Base-by-base conservation (phyloP, 2,113 vertebrate genomes). In the Ramphastos sulfuratus region DNA sequence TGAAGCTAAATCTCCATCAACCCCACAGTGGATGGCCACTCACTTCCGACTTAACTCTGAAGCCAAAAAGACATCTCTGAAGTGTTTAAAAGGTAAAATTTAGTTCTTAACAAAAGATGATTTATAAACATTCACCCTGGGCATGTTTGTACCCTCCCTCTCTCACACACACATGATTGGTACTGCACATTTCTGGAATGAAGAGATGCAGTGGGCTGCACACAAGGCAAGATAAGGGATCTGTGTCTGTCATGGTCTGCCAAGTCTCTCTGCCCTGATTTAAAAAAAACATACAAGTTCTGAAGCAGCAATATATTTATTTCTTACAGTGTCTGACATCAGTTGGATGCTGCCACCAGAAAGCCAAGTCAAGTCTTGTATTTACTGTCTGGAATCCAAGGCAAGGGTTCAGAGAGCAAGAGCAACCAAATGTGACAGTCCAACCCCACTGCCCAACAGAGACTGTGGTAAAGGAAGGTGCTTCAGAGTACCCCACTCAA, bases 151-250 rank as follows among this genome's bases (percentile, higher is more conserved):
- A 71, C 14, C 42, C 54, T 92, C 37, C 46, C 65, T 55, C 82
- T 64, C 50, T 66, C 16, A 15, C 46, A 19, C 21, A 28, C 10
- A 10, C 7, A 52, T 12, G 12, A 52, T 25, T 64, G 18, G 35
- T 27, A 64, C 61, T 17, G 35, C 8, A 23, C 2, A 3, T 61
- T 80, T 70, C 69, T 14, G 44, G 60, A 79, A 75, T 14, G 8
- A 71, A 48, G 42, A 60, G 61, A 27, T 52, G 33, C 69, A 71
- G 20, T 0, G 42, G 33, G 64, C 58, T 65, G 56, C 66, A 30
- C 17, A 8, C 16, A 8, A 0, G 2, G 42, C 0, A 0, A 71
- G 83, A 70, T 7, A 17, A 81, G n/a, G 17, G 65, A 25, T 25
- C 71, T 52, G 9, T 3, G 27, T 71, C 59, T 61, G 15, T 13